Evolutionary conservation across 1,140 invertebrate genomes (phyloP), one percentile per base, ranked within the genome.

Genomic region (Aphelinus certus): DNA sequence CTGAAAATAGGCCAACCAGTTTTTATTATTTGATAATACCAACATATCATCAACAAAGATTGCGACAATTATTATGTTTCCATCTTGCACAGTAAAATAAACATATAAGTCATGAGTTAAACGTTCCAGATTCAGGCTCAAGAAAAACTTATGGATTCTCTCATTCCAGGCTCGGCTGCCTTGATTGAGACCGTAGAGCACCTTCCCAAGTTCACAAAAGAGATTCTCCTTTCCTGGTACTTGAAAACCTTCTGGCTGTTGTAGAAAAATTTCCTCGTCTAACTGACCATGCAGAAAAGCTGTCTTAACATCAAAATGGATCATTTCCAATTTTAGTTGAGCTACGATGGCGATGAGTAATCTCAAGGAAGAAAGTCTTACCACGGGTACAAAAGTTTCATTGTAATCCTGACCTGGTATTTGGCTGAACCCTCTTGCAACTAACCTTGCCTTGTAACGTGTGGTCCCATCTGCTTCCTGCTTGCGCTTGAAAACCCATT

Each of bases 111-210:
- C 64, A 10, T 51, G 26, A 3, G 58, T 9, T 3, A 56, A 61
- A n/a, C 45, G 45, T 43, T 47, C 57, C 1, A 74, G 57, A 10
- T 51, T 10, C 9, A 46, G 26, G 45, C n/a, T 7, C n/a, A 48
- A 42, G 6, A 74, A 47, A 3, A 73, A 81, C 79, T 73, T 79
- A 87, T 60, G 70, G 72, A 79, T 73, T 65, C 71, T 77, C 42
- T 82, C 71, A 74, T 86, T 83, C 86, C 86, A 88, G 3, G 72
- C 75, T 53, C 82, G 69, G 9, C 83, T 81, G 10, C 83, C 80
- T 71, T 89, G 86, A 68, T 87, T 85, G 4, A 88, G 68, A 2
- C 83, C 86, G 77, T 88, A 88, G 4, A 89, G 46, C 2, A 81
- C 80, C 76, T 83, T 86, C 56, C 80, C 81, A 5, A 88, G 53